Conservation (phyloP, 2,888 invertebrate species). For the Pantelozetes paolii region DNA sequence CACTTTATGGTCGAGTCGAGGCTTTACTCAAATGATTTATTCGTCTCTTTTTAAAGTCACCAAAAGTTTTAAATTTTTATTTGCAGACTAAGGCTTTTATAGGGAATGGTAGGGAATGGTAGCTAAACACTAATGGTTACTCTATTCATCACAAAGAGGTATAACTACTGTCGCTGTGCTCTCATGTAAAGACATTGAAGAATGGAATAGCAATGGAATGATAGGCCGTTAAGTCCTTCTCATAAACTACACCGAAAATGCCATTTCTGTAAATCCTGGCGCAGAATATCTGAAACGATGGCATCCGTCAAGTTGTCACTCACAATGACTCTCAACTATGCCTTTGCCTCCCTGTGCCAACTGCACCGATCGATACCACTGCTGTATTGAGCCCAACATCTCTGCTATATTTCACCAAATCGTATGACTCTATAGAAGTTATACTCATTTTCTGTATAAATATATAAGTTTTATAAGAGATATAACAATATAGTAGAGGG, state of each 20-base stretch:
- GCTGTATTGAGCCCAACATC: not conserved
- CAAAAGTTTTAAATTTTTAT: constrained; percentile 38
- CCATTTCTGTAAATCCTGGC: constrained; percentile 33
- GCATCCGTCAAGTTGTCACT: constrained; percentile 39
- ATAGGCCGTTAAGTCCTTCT: constrained; percentile 10
- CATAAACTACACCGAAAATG: constrained; percentile 32
- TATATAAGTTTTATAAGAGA: not conserved
- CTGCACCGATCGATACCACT: constrained; percentile 18
- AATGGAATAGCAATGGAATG: constrained; percentile 18
- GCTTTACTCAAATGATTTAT: constrained; percentile 7
- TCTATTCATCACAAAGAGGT: constrained; percentile 36
- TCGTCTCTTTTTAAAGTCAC: constrained; percentile 35
- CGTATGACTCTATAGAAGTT: not conserved
- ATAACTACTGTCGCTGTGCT: not conserved
- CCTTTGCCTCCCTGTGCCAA: not conserved
- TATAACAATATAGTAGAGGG: no score
- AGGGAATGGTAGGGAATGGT: constrained; percentile 12
- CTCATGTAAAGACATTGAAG: constrained; percentile 31
- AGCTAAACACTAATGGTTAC: constrained; percentile 28
- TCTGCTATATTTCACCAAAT: not conserved
- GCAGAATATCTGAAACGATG: constrained; percentile 28
- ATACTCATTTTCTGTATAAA: not conserved
- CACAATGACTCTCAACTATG: constrained; percentile 26
- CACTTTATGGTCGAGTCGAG: constrained; percentile 28
- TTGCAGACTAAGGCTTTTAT: constrained; percentile 35